A percentile compares a stretch with the other conserved stretches of the same genome.
Conservation (phyloP, 1,140 invertebrate genomes). For the Diabrotica undecimpunctata region DNA sequence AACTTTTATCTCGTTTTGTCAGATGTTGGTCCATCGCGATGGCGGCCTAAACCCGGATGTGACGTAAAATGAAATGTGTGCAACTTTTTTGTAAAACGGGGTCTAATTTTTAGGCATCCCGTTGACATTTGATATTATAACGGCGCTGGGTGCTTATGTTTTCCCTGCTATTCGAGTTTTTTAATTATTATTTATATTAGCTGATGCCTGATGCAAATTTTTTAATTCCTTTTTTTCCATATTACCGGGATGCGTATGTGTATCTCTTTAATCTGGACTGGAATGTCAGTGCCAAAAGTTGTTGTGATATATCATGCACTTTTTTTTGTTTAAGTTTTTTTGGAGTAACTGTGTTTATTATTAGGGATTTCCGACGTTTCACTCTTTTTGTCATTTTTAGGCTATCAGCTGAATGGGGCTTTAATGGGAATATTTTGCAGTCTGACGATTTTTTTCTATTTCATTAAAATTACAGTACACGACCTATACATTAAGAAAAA, state of each 20-base stretch:
- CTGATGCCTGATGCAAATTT: slow-evolving; percentile 1
- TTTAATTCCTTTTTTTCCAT: neutral
- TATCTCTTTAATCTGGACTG: neutral
- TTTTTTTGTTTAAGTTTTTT: neutral
- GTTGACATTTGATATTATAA: slow-evolving; percentile 3
- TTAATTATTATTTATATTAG: slow-evolving; percentile 1
- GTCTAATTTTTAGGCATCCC: neutral
- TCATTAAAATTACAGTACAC: too few species aligned
- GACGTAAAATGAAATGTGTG: slow-evolving; percentile 2
- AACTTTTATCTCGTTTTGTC: slow-evolving; percentile 2
- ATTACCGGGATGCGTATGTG: neutral
- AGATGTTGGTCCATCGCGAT: neutral
- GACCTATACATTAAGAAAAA: too few species aligned
- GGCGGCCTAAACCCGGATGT: neutral
- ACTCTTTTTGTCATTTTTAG: too few species aligned
- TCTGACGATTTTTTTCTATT: too few species aligned
- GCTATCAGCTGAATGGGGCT: too few species aligned
- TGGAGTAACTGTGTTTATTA: neutral
- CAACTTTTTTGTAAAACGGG: neutral
- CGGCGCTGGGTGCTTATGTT: neutral
- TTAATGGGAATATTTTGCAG: too few species aligned
- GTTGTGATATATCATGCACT: neutral
- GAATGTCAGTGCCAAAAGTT: neutral
- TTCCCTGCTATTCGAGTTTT: neutral
- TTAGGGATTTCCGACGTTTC: neutral